Conservation (phyloP, 2,113 vertebrate genomes). For the Sylvia atricapilla region DNA sequence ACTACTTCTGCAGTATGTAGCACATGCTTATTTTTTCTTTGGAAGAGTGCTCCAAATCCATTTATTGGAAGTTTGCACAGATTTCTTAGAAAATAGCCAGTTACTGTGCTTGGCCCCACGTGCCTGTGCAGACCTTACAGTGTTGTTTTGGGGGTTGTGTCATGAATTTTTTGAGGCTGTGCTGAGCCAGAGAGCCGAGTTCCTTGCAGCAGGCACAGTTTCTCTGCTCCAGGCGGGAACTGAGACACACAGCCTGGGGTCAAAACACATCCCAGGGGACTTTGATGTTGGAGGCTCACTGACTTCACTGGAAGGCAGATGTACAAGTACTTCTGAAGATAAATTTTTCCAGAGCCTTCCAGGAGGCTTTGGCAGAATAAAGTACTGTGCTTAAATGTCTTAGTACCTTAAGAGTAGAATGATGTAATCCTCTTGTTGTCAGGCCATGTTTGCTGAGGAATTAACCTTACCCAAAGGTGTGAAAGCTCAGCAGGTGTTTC, state of each 20-base stretch:
- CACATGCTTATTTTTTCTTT: neutral
- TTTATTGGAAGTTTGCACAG: neutral
- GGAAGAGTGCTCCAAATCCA: neutral
- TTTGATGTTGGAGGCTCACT: neutral
- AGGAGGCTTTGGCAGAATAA: neutral
- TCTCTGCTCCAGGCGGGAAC: neutral
- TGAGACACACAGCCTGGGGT: neutral
- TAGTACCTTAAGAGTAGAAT: neutral
- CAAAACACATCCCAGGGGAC: neutral
- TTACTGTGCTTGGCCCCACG: neutral
- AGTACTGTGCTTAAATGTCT: neutral
- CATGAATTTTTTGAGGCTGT: neutral
- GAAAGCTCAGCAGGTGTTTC: neutral
- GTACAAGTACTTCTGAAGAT: neutral
- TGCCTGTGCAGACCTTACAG: neutral
- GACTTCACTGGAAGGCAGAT: neutral
- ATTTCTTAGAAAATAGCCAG: neutral
- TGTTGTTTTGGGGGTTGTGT: neutral
- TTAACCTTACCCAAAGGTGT: neutral
- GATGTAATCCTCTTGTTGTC: neutral
- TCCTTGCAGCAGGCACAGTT: neutral
- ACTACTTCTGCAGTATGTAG: neutral
- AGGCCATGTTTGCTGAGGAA: neutral
- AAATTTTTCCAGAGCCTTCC: neutral
- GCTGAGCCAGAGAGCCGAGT: neutral